phyloP scores from a whole-genome alignment of 2,113 vertebrate genomes.

The Craseonycteris thonglongyai region DNA sequence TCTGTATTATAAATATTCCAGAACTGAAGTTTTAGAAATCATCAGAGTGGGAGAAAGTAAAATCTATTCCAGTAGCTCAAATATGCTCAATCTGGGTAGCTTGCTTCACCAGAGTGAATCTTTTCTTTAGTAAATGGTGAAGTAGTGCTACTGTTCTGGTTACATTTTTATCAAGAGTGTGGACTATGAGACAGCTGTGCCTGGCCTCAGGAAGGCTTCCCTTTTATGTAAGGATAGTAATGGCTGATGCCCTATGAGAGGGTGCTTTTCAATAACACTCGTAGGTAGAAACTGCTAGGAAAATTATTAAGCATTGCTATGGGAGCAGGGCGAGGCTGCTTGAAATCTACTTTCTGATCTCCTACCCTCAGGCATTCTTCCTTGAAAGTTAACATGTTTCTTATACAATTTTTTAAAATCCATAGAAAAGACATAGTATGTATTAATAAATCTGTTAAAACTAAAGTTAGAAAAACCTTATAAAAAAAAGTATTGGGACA shows the following conservation, averaged over 20 bases:
- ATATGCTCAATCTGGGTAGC: background rate
- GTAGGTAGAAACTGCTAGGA: background rate
- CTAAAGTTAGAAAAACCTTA: background rate
- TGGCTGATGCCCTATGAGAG: too few species aligned
- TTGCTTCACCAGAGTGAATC: background rate
- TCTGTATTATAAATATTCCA: background rate
- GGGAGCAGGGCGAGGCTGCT: background rate
- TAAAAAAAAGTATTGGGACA: background rate
- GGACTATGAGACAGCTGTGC: accelerated
- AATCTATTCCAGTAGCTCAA: background rate
- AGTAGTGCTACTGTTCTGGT: background rate
- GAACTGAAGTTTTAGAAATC: background rate
- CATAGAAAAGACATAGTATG: background rate
- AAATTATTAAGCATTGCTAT: background rate
- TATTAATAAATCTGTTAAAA: background rate
- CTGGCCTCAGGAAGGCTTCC: background rate
- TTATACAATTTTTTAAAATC: background rate
- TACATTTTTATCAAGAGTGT: background rate
- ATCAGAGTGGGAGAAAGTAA: background rate
- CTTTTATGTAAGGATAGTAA: background rate
- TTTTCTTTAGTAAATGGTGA: background rate
- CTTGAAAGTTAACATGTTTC: background rate
- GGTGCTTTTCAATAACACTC: background rate
- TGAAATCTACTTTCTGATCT: background rate
- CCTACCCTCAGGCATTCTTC: background rate